phyloP scores from a whole-genome alignment of 2,113 vertebrate genomes.

The Parus major region DNA sequence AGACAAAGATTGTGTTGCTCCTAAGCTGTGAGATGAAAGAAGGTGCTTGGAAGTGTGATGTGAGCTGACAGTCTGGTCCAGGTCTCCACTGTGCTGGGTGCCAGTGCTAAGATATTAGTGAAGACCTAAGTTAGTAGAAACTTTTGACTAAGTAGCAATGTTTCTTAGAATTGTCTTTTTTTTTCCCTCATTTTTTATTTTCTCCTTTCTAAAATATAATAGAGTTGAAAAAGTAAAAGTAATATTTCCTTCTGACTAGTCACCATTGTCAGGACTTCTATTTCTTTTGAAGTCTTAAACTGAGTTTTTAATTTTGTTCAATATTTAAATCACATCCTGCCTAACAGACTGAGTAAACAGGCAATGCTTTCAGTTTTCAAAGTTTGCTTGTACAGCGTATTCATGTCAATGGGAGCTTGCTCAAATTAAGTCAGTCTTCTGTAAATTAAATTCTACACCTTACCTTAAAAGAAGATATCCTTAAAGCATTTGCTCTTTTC shows the following conservation, averaged over 20 bases:
- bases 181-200: rapidly evolving
- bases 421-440: background rate
- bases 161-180: background rate
- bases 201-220: background rate
- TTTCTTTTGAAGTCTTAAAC: background rate
- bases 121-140: background rate
- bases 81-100: background rate
- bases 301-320: background rate
- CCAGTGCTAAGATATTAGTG: rapidly evolving
- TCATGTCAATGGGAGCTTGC: background rate
- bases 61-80: background rate
- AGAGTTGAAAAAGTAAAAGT: background rate
- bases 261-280: background rate
- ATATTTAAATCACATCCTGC: background rate
- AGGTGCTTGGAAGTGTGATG: background rate
- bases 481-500: background rate
- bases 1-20: background rate
- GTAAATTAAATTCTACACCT: background rate
- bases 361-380: background rate
- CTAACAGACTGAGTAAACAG: background rate
- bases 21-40: background rate
- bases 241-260: background rate
- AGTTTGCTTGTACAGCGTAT: background rate
- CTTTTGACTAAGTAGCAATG: background rate
- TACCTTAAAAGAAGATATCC: background rate